phyloP scores from a whole-genome alignment of 1,140 invertebrate genomes.

The Paralvinella palmiformis region DNA sequence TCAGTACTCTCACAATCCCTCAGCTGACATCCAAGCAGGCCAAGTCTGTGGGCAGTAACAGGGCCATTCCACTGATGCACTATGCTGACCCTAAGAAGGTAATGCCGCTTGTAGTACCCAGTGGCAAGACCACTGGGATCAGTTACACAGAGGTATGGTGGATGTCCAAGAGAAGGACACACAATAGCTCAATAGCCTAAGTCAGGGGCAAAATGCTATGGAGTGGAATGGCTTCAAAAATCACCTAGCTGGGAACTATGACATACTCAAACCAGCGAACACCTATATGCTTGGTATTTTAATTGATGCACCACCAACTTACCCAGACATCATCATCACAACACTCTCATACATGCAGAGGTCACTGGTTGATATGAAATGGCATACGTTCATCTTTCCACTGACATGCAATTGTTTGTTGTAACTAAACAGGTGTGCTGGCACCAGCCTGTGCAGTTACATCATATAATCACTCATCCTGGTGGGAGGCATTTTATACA shows the following conservation, averaged over 20 bases:
- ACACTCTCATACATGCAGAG: not conserved
- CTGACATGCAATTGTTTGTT: not conserved
- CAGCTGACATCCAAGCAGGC: not conserved
- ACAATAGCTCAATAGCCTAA: not conserved
- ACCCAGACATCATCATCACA: not conserved
- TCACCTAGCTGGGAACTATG: not conserved
- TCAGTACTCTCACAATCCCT: conserved; percentile 1
- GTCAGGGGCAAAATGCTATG: conserved; percentile 10
- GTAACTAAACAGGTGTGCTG: not conserved
- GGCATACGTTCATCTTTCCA: not conserved
- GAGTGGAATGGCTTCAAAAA: conserved; percentile 11
- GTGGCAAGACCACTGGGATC: not conserved
- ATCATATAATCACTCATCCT: conserved; percentile 1
- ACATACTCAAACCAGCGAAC: not conserved
- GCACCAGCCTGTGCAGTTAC: too few relatives aligned
- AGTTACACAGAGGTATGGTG: too few relatives aligned
- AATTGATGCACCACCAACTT: conserved; percentile 3
- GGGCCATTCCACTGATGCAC: not conserved
- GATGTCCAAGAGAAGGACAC: conserved; percentile 1
- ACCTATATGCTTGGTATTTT: conserved; percentile 7
- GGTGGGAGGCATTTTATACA: conserved; percentile 1
- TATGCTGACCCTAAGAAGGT: conserved; percentile 8
- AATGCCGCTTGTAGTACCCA: not conserved
- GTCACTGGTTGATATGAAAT: not conserved
- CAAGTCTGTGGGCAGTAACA: conserved; percentile 4